A percentile compares a stretch with the other conserved stretches of the same genome.
Conservation (phyloP, 2,113 vertebrate genomes). For the Chamaea fasciata region DNA sequence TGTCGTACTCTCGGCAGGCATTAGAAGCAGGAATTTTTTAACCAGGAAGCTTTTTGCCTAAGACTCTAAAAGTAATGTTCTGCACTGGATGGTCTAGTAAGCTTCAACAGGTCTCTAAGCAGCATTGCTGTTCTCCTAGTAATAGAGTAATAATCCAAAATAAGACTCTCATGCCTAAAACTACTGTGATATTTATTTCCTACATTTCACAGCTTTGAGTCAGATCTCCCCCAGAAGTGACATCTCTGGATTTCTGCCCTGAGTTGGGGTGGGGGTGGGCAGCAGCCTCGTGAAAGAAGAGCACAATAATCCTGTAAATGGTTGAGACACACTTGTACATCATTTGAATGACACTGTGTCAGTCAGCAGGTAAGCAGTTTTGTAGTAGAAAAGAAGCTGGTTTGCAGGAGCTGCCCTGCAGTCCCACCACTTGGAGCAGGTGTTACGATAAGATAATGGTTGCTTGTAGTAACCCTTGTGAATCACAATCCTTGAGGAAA, state of each 20-base stretch:
- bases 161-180: not conserved
- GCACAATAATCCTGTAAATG: not conserved
- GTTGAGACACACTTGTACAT: not conserved
- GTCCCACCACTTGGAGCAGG: slow-evolving; percentile 39
- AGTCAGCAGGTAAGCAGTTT: slow-evolving; percentile 20
- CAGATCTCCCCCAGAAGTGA: not conserved
- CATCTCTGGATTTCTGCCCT: not conserved
- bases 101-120: not conserved
- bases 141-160: not conserved
- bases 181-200: not conserved
- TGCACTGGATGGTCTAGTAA: not conserved
- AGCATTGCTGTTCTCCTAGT: not conserved
- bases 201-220: not conserved
- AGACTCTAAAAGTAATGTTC: not conserved
- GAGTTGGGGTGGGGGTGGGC: not conserved
- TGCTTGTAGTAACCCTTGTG: slow-evolving; percentile 51
- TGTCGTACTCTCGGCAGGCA: not conserved
- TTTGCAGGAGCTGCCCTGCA: slow-evolving; percentile 9
- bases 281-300: not conserved
- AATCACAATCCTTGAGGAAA: slow-evolving; percentile 57
- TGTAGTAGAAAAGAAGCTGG: not conserved
- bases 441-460: slow-evolving; percentile 59
- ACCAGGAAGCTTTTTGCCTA: not conserved
- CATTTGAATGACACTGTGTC: slow-evolving; percentile 32
- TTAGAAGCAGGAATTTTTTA: not conserved